Base-by-base conservation (phyloP, 2,113 vertebrate genomes). In the Sander vitreus region DNA sequence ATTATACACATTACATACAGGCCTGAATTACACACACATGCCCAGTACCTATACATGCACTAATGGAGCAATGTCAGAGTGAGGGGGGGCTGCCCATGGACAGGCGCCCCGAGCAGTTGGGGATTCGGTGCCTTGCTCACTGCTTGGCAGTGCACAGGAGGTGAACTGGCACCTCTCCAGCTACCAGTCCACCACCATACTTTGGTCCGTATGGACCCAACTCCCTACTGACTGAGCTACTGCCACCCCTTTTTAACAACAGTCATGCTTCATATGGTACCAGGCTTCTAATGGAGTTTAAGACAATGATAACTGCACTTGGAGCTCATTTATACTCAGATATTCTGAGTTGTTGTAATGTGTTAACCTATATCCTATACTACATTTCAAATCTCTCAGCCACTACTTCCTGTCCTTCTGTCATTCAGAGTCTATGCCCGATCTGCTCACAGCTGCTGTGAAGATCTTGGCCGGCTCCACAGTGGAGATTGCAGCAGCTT, bases 401-500 rank as follows among this genome's bases (percentile, higher is more conserved):
- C 15, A 54, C 36, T 21, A 33, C 19, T 30, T 73, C 19, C 0
- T 87, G 12, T 86, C 58, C 39, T 27, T 18, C 15, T 80, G 33
- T 79, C 51, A 51, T 30, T 39, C 76, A 91, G 92, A 76, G 50
- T 66, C 79, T 8, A 1, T 81, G 10, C 83, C 91, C 67, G 88
- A 90, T 79, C 73, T 89, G 45, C 58, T 87, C 21, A 67, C 89
- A 18, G 86, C 93, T 27, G 90, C 93, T 27, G 90, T 86, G 78
- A 92, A 89, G 89, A 25, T 82, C 62, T 72, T 90, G 73, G 25
- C 85, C 0, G 3, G 65, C 27, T 85, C 91, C 1, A 69, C 92
- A 47, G 78, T 55, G 14, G 94, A 93, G 64, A 92, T 93, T 4
- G 90, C 93, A 1, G 91, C 92, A 12, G 92, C 92, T 33, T 93